Base-by-base conservation (phyloP, 2,888 invertebrate species). In the Euzophera pinguis region DNA sequence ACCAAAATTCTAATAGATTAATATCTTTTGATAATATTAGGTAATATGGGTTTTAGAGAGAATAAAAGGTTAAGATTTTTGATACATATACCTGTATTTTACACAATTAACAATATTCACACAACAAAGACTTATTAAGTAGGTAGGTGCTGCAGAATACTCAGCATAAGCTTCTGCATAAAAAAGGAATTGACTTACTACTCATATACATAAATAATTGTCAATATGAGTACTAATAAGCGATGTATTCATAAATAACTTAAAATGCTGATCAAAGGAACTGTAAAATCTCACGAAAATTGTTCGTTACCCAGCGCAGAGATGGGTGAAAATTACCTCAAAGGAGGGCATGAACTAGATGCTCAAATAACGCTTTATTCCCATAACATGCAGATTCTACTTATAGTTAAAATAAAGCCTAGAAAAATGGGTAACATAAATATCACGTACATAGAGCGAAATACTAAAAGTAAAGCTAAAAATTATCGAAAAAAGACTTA, bases 401-500 rank as follows among this genome's bases (percentile, higher is more conserved):
- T 77, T 63, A 71, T 73, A 70, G 66, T 64, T 63, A 77, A 80
- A 79, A 79, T 71, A 71, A 74, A 86, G 84, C 82, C 89, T 90
- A 87, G 85, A 81, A 81, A 86, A 89, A 84, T 80, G 77, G 77
- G 81, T 80, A 84, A 81, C 75, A 78, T 76, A 67, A 75, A 69
- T 67, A 77, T 73, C 76, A 69, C 77, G 75, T 85, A 82, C 79
- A 75, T 81, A 78, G 76, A 75, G 68, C 67, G 74, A 75, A 77
- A 70, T 62, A 75, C 71, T 71, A 73, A 75, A 73, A 73, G 66
- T 73, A 78, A 84, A 86, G 81, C 82, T 78, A 83, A 78, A 77
- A 82, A 84, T 83, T 82, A 83, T 75, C 32, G 75, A 80, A 88
- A 88, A 88, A 88, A 79, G 84, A 89, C 90, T 89, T 89, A 89